Conservation (phyloP, 1,140 invertebrate species). For the Cherax quadricarinatus region DNA sequence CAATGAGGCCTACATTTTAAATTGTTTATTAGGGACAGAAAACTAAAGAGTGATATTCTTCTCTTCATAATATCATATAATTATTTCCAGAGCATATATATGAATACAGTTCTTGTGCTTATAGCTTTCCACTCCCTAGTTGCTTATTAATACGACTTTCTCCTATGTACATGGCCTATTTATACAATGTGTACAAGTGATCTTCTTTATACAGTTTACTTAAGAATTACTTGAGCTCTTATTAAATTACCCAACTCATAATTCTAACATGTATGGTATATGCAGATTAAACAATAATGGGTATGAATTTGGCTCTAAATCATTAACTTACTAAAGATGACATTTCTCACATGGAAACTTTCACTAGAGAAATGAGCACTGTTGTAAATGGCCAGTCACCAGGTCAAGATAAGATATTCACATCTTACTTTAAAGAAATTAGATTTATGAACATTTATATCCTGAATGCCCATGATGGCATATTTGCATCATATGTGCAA, state of each 20-base stretch:
- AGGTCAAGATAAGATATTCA: not conserved
- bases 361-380: not conserved
- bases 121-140: not conserved
- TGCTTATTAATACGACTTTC: not conserved
- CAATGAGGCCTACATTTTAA: not conserved
- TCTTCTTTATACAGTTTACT: constrained; percentile 29
- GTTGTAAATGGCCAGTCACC: not conserved
- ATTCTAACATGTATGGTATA: not conserved
- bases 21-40: not conserved
- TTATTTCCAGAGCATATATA: not conserved
- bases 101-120: constrained; percentile 18
- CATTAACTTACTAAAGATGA: not conserved
- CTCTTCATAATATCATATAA: not conserved
- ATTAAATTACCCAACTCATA: constrained; percentile 11
- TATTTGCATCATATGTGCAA: not conserved
- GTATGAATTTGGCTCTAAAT: constrained; percentile 3
- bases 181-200: constrained; percentile 24
- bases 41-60: not conserved
- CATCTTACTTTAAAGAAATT: not conserved
- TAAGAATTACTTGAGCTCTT: constrained; percentile 47
- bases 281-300: not conserved
- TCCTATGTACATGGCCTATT: constrained; percentile 2
- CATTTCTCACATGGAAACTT: not conserved
- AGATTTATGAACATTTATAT: not conserved
- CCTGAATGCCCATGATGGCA: constrained; percentile 1